Evolutionary conservation across 2,888 invertebrate species (phyloP).

Genomic region (Ischnura elegans): DNA sequence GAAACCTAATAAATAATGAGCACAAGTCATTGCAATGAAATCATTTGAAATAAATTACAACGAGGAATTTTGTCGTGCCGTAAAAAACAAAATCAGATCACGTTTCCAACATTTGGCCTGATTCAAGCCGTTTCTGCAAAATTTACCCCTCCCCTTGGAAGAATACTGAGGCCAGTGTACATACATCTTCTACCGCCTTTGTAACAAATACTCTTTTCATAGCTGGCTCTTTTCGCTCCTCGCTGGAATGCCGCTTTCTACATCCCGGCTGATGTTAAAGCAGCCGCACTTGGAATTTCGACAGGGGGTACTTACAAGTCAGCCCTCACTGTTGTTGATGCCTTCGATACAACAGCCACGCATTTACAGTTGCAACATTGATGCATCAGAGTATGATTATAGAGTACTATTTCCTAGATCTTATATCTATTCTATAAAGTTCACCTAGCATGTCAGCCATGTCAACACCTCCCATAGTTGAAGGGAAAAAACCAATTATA

Average conservation of each 20-base stretch:
- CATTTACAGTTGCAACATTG: slow-evolving; percentile 71
- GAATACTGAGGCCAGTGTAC: not conserved
- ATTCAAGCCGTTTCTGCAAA: not conserved
- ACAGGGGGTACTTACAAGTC: too few species aligned
- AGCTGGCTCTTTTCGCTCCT: too few species aligned
- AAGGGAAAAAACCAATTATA: too few species aligned
- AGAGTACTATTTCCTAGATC: too few species aligned
- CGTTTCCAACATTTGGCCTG: not conserved
- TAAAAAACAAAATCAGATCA: not conserved
- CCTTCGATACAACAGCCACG: slow-evolving; percentile 70
- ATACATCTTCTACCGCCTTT: not conserved
- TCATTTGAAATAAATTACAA: too few species aligned
- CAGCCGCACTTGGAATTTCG: not conserved
- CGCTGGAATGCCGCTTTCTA: not conserved
- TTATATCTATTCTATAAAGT: too few species aligned
- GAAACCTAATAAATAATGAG: too few species aligned
- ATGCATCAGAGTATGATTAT: slow-evolving; percentile 72
- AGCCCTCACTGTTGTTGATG: not conserved
- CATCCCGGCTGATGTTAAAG: not conserved
- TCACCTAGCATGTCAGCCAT: too few species aligned
- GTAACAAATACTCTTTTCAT: not conserved
- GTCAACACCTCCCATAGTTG: too few species aligned
- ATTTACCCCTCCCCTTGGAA: not conserved
- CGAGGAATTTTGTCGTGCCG: not conserved
- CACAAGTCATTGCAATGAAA: too few species aligned